Percentiles rank a stretch among this genome's conserved stretches.
Evolutionary conservation across 2,888 invertebrate species (phyloP).

Genomic region (Eupithecia centaureata): DNA sequence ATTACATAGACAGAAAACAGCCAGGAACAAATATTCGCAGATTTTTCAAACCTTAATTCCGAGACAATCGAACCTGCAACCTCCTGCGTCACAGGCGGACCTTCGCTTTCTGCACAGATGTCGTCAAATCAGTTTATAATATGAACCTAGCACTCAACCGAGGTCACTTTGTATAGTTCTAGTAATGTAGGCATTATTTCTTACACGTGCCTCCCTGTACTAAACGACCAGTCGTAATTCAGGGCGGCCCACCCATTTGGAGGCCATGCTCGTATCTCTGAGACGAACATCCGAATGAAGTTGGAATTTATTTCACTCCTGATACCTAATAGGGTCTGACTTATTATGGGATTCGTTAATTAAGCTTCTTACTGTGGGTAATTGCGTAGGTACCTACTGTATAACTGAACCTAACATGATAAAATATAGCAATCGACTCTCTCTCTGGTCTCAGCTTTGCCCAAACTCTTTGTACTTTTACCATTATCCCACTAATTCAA

Average conservation of each 20-base stretch:
- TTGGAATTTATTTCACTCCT: constrained; percentile 17
- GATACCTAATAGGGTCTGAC: constrained; percentile 2
- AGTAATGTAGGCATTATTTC: too few relatives aligned
- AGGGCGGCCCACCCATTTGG: constrained; percentile 18
- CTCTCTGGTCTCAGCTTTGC: not conserved
- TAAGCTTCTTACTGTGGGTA: not conserved
- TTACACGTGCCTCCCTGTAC: not conserved
- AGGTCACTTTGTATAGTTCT: too few relatives aligned
- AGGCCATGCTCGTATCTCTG: constrained; percentile 23
- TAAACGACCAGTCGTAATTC: constrained; percentile 21
- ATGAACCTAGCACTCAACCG: too few relatives aligned
- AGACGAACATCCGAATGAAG: constrained; percentile 4
- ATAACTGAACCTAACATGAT: not conserved
- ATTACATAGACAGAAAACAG: too few relatives aligned
- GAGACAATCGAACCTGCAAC: too few relatives aligned
- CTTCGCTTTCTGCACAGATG: too few relatives aligned
- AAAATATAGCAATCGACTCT: not conserved
- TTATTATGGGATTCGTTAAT: not conserved
- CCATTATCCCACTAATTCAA: too few relatives aligned
- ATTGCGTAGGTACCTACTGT: not conserved
- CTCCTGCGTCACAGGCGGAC: too few relatives aligned
- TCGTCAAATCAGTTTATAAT: too few relatives aligned
- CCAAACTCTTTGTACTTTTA: too few relatives aligned
- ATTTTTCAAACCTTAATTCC: too few relatives aligned
- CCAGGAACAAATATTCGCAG: too few relatives aligned